A percentile compares a stretch with the other conserved stretches of the same genome.
These are phyloP conservation scores for Girardinus metallicus DNA, from an alignment of 2,797 vertebrate genomes.

Conservation along the genomic window DNA sequence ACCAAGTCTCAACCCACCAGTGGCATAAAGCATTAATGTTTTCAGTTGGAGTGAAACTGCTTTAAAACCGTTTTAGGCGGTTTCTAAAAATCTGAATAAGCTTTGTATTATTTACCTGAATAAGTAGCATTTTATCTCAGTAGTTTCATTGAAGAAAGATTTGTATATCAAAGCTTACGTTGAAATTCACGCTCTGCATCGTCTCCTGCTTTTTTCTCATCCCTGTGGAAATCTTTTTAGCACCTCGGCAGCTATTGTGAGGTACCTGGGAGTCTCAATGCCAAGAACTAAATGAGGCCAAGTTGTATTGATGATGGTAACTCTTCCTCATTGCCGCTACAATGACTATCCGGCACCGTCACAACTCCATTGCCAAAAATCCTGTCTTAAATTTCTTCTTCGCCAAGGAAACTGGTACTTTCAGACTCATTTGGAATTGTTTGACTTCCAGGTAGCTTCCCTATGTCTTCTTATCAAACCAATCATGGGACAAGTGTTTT, in stretches of 20 bases:
- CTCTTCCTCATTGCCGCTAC: constrained; percentile 61
- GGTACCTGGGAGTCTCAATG: constrained; percentile 76
- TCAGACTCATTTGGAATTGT: constrained; percentile 64
- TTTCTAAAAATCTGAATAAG: constrained; percentile 88
- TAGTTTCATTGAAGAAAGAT: constrained; percentile 66
- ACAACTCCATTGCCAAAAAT: constrained; percentile 71
- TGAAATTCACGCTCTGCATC: constrained; percentile 61
- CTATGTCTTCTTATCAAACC: constrained; percentile 54
- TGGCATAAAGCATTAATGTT: constrained; percentile 83
- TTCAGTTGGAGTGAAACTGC: constrained; percentile 66
- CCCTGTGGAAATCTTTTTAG: constrained; percentile 75
- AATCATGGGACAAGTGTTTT: constrained; percentile 56
- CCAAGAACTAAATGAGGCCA: constrained; percentile 75
- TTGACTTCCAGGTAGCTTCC: constrained; percentile 74
- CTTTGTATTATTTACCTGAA: constrained; percentile 78
- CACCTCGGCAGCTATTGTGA: constrained; percentile 81
- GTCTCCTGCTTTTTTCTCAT: constrained; percentile 58
- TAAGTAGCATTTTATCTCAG: constrained; percentile 81
- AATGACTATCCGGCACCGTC: constrained; percentile 56
- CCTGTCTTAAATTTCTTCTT: constrained; percentile 67
- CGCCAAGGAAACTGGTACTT: constrained; percentile 78
- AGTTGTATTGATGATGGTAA: constrained; percentile 65
- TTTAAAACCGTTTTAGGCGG: constrained; percentile 65
- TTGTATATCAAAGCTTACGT: constrained; percentile 60
- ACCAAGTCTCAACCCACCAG: constrained; percentile 78